Percentiles rank a stretch among this genome's conserved stretches.
phyloP scores from a whole-genome alignment of 1,140 invertebrate species.

The Aphelenchoides fujianensis region DNA sequence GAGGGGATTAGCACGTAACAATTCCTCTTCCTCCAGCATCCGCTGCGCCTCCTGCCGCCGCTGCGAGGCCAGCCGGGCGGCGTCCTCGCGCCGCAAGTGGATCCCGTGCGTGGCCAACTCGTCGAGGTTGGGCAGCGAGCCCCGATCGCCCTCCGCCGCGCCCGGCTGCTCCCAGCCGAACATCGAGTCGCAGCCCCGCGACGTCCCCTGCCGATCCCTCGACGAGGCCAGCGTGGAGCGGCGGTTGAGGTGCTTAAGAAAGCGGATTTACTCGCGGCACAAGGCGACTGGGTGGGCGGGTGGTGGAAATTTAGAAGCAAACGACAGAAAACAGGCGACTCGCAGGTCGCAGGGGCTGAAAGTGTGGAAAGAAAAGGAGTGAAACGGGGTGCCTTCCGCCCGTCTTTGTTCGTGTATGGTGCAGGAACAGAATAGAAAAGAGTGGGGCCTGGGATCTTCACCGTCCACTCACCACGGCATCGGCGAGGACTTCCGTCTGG shows the following conservation, averaged over 20 bases:
- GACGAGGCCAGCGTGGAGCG: conserved; percentile 54
- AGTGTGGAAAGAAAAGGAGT: conserved; percentile 14
- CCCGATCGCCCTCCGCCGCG: conserved; percentile 54
- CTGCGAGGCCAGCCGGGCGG: conserved; percentile 83
- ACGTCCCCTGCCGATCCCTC: conserved; percentile 29
- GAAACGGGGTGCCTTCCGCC: too few relatives aligned
- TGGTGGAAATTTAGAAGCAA: conserved; percentile 23
- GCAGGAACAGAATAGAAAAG: too few relatives aligned
- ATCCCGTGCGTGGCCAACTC: conserved; percentile 69
- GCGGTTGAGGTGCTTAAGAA: conserved; percentile 48
- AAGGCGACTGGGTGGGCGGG: neutral
- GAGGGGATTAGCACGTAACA: conserved; percentile 84
- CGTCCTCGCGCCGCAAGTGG: conserved; percentile 78
- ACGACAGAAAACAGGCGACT: conserved; percentile 5
- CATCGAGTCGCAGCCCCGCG: neutral
- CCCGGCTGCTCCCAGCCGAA: neutral
- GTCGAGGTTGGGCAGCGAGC: conserved; percentile 81
- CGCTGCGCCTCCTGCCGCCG: conserved; percentile 85
- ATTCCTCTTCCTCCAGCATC: conserved; percentile 84
- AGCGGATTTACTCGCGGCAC: neutral
- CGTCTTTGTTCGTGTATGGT: too few relatives aligned
- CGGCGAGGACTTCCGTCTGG: conserved; percentile 51
- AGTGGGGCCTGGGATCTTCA: too few relatives aligned
- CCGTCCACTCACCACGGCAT: conserved; percentile 30
- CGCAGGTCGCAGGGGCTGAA: neutral